phyloP scores from a whole-genome alignment of 2,888 invertebrate species.

The Xylocampa areola region DNA sequence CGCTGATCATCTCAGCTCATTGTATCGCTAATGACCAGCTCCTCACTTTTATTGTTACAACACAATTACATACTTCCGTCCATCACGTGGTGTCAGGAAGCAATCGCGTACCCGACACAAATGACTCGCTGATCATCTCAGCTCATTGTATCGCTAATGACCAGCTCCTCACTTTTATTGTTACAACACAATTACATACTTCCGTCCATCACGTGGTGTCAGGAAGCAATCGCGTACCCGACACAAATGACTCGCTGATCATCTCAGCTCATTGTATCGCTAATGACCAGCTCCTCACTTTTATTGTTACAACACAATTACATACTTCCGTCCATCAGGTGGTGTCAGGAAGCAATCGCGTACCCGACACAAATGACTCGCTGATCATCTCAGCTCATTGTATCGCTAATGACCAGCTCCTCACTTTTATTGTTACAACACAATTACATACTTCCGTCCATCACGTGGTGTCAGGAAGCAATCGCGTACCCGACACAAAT shows the following conservation, averaged over 20 bases:
- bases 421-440: no score
- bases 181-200: constrained; percentile 16
- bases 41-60: no score
- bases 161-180: no score
- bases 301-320: no score
- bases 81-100: constrained; percentile 33
- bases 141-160: constrained; percentile 23
- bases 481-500: constrained; percentile 20
- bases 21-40: constrained; percentile 22
- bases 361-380: constrained; percentile 16
- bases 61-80: constrained; percentile 26
- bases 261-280: constrained; percentile 17
- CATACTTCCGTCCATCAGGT: constrained; percentile 19
- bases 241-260: constrained; percentile 27
- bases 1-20: constrained; percentile 23
- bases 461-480: constrained; percentile 37
- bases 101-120: constrained; percentile 23
- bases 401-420: constrained; percentile 21
- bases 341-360: constrained; percentile 40
- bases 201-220: constrained; percentile 27
- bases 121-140: constrained; percentile 28
- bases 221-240: constrained; percentile 36
- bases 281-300: constrained; percentile 27
- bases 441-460: constrained; percentile 24
- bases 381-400: constrained; percentile 26